Conservation (phyloP, 2,113 vertebrate species). For the Rutilus rutilus region DNA sequence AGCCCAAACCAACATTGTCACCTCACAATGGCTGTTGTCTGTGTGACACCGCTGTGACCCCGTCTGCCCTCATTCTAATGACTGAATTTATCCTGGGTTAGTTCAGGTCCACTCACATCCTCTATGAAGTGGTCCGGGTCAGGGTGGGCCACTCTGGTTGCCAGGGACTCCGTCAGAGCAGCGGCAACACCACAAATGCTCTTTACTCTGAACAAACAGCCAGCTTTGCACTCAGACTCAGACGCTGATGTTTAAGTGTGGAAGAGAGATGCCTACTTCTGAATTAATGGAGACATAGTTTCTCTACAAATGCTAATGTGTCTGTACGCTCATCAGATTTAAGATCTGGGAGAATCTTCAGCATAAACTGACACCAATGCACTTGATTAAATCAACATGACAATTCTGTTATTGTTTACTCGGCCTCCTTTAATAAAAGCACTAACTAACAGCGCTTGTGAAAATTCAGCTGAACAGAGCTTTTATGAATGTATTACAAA, state of each 20-base stretch:
- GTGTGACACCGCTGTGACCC: slow-evolving; percentile 61
- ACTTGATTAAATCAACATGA: slow-evolving; percentile 14
- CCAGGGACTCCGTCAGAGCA: slow-evolving; percentile 63
- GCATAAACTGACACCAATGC: neutral
- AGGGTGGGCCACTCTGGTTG: slow-evolving; percentile 62
- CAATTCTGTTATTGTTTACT: neutral
- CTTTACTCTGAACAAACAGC: slow-evolving; percentile 66
- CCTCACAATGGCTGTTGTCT: slow-evolving; percentile 62
- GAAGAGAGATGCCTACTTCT: slow-evolving; percentile 53
- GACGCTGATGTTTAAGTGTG: slow-evolving; percentile 64
- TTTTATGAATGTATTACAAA: neutral
- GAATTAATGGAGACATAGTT: slow-evolving; percentile 41
- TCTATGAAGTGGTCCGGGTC: slow-evolving; percentile 60
- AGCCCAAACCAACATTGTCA: slow-evolving; percentile 62
- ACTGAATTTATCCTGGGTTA: slow-evolving; percentile 63
- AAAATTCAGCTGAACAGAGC: neutral
- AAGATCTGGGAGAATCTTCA: slow-evolving; percentile 28
- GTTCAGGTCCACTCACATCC: slow-evolving; percentile 57
- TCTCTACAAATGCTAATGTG: slow-evolving; percentile 37
- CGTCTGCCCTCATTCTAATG: slow-evolving; percentile 64
- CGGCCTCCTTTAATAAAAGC: too few relatives aligned
- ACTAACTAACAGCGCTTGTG: neutral
- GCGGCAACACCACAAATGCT: slow-evolving; percentile 60
- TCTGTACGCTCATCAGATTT: slow-evolving; percentile 12
- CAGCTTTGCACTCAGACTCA: slow-evolving; percentile 50